Conservation (phyloP, 2,888 invertebrate species). For the Drosophila borealis region DNA sequence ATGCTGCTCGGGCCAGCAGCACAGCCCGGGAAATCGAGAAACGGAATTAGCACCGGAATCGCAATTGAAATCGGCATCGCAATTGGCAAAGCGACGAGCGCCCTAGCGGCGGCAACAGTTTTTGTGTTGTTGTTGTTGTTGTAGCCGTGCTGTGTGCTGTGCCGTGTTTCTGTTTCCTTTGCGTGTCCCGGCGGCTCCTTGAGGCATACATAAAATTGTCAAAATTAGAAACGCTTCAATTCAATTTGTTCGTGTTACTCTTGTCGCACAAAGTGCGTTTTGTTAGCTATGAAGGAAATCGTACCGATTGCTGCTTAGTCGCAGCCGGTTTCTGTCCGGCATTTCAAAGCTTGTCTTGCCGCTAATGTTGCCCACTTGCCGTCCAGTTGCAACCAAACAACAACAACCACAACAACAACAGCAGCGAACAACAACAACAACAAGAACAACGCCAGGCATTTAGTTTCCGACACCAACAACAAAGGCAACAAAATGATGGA, state of each 20-base stretch:
- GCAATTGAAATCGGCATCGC: slow-evolving; percentile 25
- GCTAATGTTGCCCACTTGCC: slow-evolving; percentile 55
- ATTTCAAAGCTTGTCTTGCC: slow-evolving; percentile 9
- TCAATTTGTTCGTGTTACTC: slow-evolving; percentile 60
- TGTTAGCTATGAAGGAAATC: slow-evolving; percentile 12
- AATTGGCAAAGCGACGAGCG: slow-evolving; percentile 44
- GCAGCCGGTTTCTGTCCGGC: slow-evolving; percentile 39
- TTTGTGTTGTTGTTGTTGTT: slow-evolving; percentile 34
- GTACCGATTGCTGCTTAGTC: slow-evolving; percentile 12
- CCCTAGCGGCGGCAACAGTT: slow-evolving; percentile 63
- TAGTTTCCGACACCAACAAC: slow-evolving; percentile 22
- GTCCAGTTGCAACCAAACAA: slow-evolving; percentile 17
- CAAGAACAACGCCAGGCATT: slow-evolving; percentile 22
- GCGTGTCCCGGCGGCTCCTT: slow-evolving; percentile 34
- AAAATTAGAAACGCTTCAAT: slow-evolving; percentile 75
- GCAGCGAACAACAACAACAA: slow-evolving; percentile 21
- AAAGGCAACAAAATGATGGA: slow-evolving; percentile 87
- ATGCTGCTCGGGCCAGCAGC: slow-evolving; percentile 70
- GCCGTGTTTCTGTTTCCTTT: slow-evolving; percentile 28
- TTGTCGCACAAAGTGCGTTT: slow-evolving; percentile 22
- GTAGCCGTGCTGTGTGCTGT: slow-evolving; percentile 19
- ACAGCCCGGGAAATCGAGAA: slow-evolving; percentile 32
- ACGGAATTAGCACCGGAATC: slow-evolving; percentile 18
- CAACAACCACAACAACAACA: slow-evolving; percentile 14
- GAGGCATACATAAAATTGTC: slow-evolving; percentile 77